Evolutionary conservation across 2,888 invertebrate genomes (phyloP).

Genomic region (Cordilura impudica): DNA sequence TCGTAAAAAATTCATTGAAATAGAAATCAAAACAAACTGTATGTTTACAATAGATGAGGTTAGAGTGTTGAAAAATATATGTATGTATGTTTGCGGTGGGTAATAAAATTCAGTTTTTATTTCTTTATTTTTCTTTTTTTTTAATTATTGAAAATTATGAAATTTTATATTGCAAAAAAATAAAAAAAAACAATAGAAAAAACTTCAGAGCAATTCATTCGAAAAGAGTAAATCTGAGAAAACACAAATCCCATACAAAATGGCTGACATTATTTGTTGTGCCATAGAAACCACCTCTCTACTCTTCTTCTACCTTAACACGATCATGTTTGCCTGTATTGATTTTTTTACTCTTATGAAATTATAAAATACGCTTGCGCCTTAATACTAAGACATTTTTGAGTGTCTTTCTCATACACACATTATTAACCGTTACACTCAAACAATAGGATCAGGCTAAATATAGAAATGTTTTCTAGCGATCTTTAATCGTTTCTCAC

Average conservation of each 20-base stretch:
- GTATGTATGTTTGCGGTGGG: background rate
- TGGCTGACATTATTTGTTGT: slow-evolving; percentile 39
- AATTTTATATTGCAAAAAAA: slow-evolving; percentile 4
- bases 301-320: background rate
- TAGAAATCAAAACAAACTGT: background rate
- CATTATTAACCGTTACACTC: slow-evolving; percentile 25
- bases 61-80: slow-evolving; percentile 2
- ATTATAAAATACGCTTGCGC: slow-evolving; percentile 48
- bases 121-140: background rate
- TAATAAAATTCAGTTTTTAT: background rate
- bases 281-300: background rate
- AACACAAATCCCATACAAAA: slow-evolving; percentile 39
- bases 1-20: background rate
- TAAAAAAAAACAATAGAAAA: background rate
- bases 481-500: slow-evolving; percentile 33
- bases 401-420: background rate
- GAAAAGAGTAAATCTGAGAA: background rate
- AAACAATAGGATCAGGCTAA: slow-evolving; percentile 41
- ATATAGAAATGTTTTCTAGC: slow-evolving; percentile 52
- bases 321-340: background rate
- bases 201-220: too few relatives aligned
- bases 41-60: background rate
- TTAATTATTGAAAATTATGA: background rate
- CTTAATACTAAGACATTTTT: slow-evolving; percentile 15
- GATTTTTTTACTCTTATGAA: background rate